These are phyloP conservation scores for Streptopelia turtur DNA, from an alignment of 2,797 vertebrate species.

Conservation along the genomic window DNA sequence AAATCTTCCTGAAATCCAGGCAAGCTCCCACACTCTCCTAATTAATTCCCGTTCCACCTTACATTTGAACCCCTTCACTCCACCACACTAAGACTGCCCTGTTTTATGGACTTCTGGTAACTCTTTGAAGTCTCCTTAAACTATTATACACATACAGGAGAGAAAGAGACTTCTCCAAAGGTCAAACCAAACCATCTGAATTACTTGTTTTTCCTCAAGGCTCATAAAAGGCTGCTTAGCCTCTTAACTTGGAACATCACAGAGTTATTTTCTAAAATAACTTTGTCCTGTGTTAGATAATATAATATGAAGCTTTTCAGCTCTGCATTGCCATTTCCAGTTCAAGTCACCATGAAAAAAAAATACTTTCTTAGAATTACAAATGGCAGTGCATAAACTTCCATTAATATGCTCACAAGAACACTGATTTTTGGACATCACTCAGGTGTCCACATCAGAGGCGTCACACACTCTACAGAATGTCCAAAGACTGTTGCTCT, in stretches of 20 bases:
- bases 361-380: not conserved
- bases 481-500: not conserved
- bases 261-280: constrained; percentile 7
- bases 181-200: not conserved
- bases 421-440: not conserved
- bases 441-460: not conserved
- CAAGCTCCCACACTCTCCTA: not conserved
- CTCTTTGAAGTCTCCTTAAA: not conserved
- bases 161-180: not conserved
- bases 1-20: not conserved
- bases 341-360: not conserved
- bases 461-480: not conserved
- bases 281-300: not conserved
- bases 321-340: not conserved
- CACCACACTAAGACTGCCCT: not conserved
- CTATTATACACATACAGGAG: not conserved
- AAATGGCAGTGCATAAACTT: not conserved
- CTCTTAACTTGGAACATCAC: not conserved
- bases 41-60: not conserved
- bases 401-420: not conserved
- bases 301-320: not conserved
- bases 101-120: not conserved
- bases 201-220: not conserved
- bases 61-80: not conserved
- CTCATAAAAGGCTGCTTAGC: not conserved